These are phyloP conservation scores for Phaetusa simplex DNA, from an alignment of 2,113 vertebrate genomes.

Conservation along the genomic window DNA sequence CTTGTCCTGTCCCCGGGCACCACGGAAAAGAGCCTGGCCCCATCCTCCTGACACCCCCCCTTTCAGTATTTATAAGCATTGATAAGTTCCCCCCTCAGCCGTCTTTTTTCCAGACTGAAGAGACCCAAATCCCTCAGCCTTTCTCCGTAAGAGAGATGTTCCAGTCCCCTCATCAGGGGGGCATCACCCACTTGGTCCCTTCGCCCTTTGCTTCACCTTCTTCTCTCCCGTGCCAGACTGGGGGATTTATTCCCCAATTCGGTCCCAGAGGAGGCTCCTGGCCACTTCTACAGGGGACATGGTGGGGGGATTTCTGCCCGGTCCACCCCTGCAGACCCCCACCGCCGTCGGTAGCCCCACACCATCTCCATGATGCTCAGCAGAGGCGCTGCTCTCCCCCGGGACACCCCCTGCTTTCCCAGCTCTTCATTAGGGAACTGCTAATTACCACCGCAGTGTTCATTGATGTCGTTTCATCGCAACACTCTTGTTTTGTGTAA, in stretches of 20 bases:
- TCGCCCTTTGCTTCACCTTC: background rate
- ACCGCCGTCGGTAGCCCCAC: fast-evolving
- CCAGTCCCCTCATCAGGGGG: background rate
- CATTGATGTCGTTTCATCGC: background rate
- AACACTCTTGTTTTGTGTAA: fast-evolving
- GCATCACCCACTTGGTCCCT: fast-evolving
- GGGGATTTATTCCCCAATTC: fast-evolving
- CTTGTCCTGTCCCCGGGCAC: no score
- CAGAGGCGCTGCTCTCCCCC: background rate
- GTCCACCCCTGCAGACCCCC: background rate
- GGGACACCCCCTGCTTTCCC: background rate
- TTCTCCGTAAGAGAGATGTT: no score
- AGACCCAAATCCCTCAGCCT: no score
- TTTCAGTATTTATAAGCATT: no score
- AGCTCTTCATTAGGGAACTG: background rate
- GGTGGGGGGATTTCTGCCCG: background rate
- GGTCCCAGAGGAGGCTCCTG: fast-evolving
- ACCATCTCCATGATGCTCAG: fast-evolving
- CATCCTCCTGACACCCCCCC: no score
- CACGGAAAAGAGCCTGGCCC: no score
- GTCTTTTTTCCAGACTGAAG: no score
- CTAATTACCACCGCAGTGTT: background rate
- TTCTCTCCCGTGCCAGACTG: fast-evolving
- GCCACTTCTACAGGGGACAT: fast-evolving
- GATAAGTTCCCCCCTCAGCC: no score